Conservation (phyloP, 2,888 invertebrate species). For the Mimumesa dahlbomi region DNA sequence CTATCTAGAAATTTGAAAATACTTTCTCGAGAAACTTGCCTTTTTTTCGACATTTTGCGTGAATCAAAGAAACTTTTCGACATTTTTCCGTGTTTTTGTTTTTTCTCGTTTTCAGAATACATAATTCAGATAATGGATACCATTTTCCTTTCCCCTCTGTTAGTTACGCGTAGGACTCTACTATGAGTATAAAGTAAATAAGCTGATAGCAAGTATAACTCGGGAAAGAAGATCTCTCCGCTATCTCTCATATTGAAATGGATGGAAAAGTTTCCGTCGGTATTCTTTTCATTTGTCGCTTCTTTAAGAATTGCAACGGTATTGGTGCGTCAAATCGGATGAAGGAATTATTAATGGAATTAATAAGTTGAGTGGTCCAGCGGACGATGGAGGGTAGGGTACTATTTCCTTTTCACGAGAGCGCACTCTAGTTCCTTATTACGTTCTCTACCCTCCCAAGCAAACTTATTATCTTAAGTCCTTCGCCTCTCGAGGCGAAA, state of each 20-base stretch:
- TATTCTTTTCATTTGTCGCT: slow-evolving; percentile 14
- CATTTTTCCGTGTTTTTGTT: not conserved
- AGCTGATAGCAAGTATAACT: not conserved
- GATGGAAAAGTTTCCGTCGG: slow-evolving; percentile 24
- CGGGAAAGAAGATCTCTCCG: slow-evolving; percentile 3
- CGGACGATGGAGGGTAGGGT: slow-evolving; percentile 33
- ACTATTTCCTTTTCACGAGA: slow-evolving; percentile 58
- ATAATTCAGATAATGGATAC: too few relatives aligned
- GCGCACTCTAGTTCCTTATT: slow-evolving; percentile 63
- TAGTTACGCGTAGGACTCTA: too few relatives aligned
- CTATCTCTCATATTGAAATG: slow-evolving; percentile 4
- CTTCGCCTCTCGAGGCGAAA: slow-evolving; percentile 60
- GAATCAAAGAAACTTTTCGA: too few relatives aligned
- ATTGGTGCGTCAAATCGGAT: slow-evolving; percentile 56
- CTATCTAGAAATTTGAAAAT: too few relatives aligned
- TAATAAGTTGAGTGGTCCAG: slow-evolving; percentile 64
- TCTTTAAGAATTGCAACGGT: slow-evolving; percentile 41
- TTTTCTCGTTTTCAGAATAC: not conserved
- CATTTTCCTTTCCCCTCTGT: too few relatives aligned
- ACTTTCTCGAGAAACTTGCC: too few relatives aligned
- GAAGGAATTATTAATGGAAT: slow-evolving; percentile 66
- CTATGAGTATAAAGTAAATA: not conserved
- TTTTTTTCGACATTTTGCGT: too few relatives aligned
- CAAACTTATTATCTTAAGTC: slow-evolving; percentile 67
- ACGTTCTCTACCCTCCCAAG: slow-evolving; percentile 55